A percentile compares a stretch with the other conserved stretches of the same genome.
phyloP scores from a whole-genome alignment of 2,113 vertebrate species.

The Fukomys damarensis region DNA sequence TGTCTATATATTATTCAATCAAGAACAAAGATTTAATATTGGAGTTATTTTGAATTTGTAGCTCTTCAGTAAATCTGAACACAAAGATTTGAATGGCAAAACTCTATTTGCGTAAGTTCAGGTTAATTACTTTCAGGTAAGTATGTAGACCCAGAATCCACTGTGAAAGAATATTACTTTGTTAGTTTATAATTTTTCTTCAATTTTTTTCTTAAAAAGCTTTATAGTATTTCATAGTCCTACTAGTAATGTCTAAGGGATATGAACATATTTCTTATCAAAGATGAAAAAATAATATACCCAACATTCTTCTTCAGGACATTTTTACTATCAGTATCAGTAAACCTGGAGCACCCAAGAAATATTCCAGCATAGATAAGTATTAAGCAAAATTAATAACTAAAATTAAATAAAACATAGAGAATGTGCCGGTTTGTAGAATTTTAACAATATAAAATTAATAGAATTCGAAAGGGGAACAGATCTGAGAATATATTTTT shows the following conservation, averaged over 20 bases:
- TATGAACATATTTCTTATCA: not conserved
- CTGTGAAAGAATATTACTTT: not conserved
- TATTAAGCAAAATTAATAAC: not conserved
- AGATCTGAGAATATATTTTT: not conserved
- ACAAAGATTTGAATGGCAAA: not conserved
- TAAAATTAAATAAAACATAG: not conserved
- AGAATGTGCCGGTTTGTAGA: not conserved
- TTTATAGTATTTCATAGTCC: not conserved
- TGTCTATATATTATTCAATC: not conserved
- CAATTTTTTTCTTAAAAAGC: not conserved
- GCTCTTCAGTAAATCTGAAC: not conserved
- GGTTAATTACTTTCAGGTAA: constrained; percentile 8
- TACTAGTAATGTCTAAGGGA: not conserved
- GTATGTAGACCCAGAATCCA: not conserved
- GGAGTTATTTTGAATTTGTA: not conserved
- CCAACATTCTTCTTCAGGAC: not conserved
- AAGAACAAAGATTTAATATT: not conserved
- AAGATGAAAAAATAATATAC: not conserved
- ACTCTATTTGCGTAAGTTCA: not conserved
- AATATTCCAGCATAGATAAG: not conserved
- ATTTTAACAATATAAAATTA: not conserved
- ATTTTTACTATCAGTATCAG: not conserved
- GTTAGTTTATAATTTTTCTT: not conserved
- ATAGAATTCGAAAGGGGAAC: not conserved
- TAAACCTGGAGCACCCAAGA: not conserved